Conservation (phyloP, 2,797 vertebrate species). For the Chrosomus eos region DNA sequence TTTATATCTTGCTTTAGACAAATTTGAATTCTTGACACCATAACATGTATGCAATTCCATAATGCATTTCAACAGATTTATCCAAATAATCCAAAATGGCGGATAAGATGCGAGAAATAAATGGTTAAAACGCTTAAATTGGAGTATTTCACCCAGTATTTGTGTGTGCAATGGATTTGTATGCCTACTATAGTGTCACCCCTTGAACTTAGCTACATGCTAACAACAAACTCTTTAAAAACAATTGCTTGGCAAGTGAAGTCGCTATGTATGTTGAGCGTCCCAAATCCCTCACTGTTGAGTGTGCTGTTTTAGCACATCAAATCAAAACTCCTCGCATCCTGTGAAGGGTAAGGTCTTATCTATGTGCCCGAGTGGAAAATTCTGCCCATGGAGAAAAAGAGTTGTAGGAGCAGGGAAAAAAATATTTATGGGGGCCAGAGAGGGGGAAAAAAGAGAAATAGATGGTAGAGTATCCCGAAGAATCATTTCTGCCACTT, state of each 20-base stretch:
- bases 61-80: too few relatives aligned
- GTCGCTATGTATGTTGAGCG: neutral
- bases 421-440: neutral
- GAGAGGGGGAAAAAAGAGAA: neutral
- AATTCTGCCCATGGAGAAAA: conserved; percentile 34
- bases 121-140: neutral
- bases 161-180: neutral
- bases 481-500: conserved; percentile 25
- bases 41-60: too few relatives aligned
- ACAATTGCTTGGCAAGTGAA: neutral
- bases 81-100: neutral
- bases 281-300: neutral
- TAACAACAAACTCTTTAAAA: neutral
- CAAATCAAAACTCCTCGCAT: conserved; percentile 22
- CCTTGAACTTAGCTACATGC: neutral
- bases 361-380: conserved; percentile 51
- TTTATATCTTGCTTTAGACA: neutral
- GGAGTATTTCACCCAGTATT: neutral
- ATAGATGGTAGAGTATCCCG: conserved; percentile 12
- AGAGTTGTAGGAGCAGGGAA: neutral
- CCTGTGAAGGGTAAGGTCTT: conserved; percentile 19
- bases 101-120: neutral
- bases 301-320: conserved; percentile 13
- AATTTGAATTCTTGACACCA: neutral
- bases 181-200: neutral